Percentiles rank a stretch among this genome's conserved stretches.
These are phyloP conservation scores for Helicoverpa armigera DNA, from an alignment of 1,140 invertebrate species.

Conservation along the genomic window DNA sequence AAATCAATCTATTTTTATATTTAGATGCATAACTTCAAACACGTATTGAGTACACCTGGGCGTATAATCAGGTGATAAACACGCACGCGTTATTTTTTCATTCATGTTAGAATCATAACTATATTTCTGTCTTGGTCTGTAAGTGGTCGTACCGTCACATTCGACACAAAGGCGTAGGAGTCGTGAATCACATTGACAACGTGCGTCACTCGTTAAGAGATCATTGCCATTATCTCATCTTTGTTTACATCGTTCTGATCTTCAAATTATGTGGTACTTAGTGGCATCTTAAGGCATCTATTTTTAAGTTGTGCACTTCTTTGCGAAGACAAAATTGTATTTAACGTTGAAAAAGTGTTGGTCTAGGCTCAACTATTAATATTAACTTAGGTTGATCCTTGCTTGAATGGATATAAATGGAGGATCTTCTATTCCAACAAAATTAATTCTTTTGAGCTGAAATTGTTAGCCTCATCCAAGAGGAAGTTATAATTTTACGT, in stretches of 20 bases:
- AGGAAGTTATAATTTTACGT: too few species aligned
- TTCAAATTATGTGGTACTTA: neutral
- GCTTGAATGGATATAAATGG: neutral
- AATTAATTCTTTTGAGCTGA: too few species aligned
- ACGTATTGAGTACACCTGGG: neutral
- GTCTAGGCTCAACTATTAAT: neutral
- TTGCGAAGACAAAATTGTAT: neutral
- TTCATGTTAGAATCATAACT: constrained; percentile 5
- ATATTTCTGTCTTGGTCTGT: constrained; percentile 9
- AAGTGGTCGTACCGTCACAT: neutral
- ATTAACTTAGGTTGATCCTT: constrained; percentile 11
- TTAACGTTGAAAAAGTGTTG: neutral
- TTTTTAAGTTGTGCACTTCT: neutral
- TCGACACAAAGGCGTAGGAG: constrained; percentile 27
- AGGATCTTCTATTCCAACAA: too few species aligned
- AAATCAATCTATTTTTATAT: neutral
- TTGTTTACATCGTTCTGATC: constrained; percentile 24
- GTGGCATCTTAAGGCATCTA: neutral
- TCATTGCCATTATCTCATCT: constrained; percentile 32
- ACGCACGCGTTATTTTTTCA: neutral
- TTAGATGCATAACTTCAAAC: neutral
- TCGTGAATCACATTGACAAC: constrained; percentile 37
- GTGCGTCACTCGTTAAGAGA: constrained; percentile 36
- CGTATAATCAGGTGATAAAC: constrained; percentile 13
- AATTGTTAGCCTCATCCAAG: too few species aligned